phyloP scores from a whole-genome alignment of 2,113 vertebrate genomes.

The Xenopus tropicalis region UCB_Xtro_10.0 CM004449.2:99918001-99918500 shows the following conservation, averaged over 20 bases:
- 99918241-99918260: background rate
- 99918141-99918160: too few species aligned
- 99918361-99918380: conserved; percentile 16
- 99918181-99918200: too few species aligned
- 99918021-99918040: too few species aligned
- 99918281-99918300: conserved; percentile 29
- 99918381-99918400: conserved; percentile 28
- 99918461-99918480: conserved; percentile 27
- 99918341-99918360: conserved; percentile 20
- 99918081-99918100: too few species aligned
- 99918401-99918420: conserved; percentile 25
- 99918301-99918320: conserved; percentile 23
- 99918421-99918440: conserved; percentile 41
- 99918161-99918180: too few species aligned
- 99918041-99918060: too few species aligned
- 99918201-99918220: too few species aligned
- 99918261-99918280: background rate
- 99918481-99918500: conserved; percentile 29
- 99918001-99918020: too few species aligned
- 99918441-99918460: conserved; percentile 32
- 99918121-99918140: too few species aligned
- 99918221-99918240: too few species aligned
- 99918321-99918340: conserved; percentile 28
- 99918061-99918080: too few species aligned
- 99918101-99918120: too few species aligned